phyloP scores from a whole-genome alignment of 23 tunicate genomes.

The Clavelina lepadiformis region DNA sequence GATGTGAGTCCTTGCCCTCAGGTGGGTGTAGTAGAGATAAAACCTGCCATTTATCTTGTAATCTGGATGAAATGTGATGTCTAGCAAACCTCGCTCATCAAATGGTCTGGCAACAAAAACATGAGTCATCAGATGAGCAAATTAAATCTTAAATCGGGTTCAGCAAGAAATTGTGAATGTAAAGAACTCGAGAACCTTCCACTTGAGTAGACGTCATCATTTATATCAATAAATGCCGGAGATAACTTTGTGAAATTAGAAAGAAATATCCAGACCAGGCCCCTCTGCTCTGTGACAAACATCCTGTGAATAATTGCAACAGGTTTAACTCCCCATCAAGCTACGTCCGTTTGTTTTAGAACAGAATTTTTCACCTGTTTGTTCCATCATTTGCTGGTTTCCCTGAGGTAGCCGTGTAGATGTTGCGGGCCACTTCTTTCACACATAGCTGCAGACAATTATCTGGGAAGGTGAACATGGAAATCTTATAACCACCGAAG shows the following conservation, averaged over 20 bases:
- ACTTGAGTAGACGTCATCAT: conserved; percentile 18
- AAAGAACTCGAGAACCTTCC: conserved; percentile 22
- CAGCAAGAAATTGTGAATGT: not conserved
- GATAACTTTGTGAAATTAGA: conserved; percentile 35
- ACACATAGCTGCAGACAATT: conserved; percentile 61
- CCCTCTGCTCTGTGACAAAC: conserved; percentile 81
- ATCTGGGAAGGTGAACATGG: too few relatives aligned
- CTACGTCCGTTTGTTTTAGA: not conserved
- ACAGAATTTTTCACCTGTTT: conserved; percentile 38
- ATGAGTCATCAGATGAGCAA: not conserved
- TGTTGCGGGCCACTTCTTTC: conserved; percentile 46
- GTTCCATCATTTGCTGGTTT: conserved; percentile 76
- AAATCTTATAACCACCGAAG: too few relatives aligned
- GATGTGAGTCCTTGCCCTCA: conserved; percentile 8
- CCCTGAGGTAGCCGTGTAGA: conserved; percentile 54
- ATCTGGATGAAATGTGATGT: conserved; percentile 82
- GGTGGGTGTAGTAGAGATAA: conserved; percentile 48
- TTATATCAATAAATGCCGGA: conserved; percentile 54
- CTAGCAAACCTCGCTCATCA: conserved; percentile 87
- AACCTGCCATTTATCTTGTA: conserved; percentile 46
- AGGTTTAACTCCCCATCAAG: not conserved
- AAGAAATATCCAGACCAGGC: conserved; percentile 72
- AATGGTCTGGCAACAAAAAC: conserved; percentile 20
- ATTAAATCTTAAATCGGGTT: not conserved
- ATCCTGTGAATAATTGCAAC: conserved; percentile 25